Evolutionary conservation across 2,113 vertebrate genomes (phyloP).

Genomic region (Epinephelus cyanopodus): DNA sequence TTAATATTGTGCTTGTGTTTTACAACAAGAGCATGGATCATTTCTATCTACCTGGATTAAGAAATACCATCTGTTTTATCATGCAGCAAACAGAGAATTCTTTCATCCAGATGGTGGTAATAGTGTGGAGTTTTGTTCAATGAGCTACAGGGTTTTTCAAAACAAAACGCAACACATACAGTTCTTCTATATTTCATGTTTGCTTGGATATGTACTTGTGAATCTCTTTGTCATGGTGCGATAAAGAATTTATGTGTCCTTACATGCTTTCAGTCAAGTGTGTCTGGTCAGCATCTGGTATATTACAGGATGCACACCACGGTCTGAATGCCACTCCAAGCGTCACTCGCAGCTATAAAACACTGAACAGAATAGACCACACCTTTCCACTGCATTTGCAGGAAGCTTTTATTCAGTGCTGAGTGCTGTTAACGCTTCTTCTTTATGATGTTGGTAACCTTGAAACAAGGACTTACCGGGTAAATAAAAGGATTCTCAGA

Average conservation of each 20-base stretch:
- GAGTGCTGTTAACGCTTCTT: neutral
- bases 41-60: neutral
- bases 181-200: neutral
- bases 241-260: neutral
- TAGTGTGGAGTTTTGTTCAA: neutral
- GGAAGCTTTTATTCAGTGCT: conserved; percentile 23
- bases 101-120: neutral
- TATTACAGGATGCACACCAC: neutral
- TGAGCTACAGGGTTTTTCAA: neutral
- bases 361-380: conserved; percentile 14
- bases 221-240: neutral
- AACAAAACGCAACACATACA: neutral
- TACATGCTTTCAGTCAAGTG: neutral
- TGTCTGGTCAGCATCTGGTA: conserved; percentile 1
- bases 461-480: conserved; percentile 34
- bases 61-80: neutral
- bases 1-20: neutral
- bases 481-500: conserved; percentile 40
- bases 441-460: conserved; percentile 50
- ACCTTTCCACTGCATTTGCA: neutral
- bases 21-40: neutral
- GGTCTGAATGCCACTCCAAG: neutral
- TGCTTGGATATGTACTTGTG: neutral
- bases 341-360: neutral
- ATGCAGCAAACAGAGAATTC: neutral